Evolutionary conservation across 2,888 invertebrate genomes (phyloP).

Genomic region (Epirrhoe tristata): DNA sequence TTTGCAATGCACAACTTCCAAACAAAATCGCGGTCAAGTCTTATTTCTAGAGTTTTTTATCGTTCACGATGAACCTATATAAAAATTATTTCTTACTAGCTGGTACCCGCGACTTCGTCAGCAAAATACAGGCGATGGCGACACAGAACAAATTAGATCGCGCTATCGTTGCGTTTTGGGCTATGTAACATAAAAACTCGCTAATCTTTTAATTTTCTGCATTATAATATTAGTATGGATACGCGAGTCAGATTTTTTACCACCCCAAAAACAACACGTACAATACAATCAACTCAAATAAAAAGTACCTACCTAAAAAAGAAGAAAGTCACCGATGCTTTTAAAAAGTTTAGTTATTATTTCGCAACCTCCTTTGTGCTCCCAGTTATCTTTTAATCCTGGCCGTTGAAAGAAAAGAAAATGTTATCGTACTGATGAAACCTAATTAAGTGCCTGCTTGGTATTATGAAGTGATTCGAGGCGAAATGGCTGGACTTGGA

Average conservation of each 20-base stretch:
- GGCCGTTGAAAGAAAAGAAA: slow-evolving; percentile 37
- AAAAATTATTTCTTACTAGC: no score
- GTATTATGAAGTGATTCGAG: slow-evolving; percentile 27
- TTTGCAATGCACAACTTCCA: slow-evolving; percentile 5
- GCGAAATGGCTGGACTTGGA: slow-evolving; percentile 7
- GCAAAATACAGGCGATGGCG: no score
- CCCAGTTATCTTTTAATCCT: slow-evolving; percentile 37
- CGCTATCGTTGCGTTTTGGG: no score
- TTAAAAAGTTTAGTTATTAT: slow-evolving; percentile 40
- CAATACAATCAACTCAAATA: slow-evolving; percentile 29
- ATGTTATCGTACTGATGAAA: slow-evolving; percentile 45
- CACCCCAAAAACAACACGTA: slow-evolving; percentile 6
- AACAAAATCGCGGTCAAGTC: slow-evolving; percentile 9
- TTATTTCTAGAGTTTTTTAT: not conserved
- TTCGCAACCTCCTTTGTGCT: slow-evolving; percentile 29
- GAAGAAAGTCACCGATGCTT: slow-evolving; percentile 23
- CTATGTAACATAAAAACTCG: no score
- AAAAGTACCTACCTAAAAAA: slow-evolving; percentile 27
- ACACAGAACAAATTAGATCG: no score
- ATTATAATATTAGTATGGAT: no score
- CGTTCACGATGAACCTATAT: not conserved
- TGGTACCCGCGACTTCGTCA: no score
- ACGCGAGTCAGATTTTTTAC: not conserved
- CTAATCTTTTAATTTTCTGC: no score
- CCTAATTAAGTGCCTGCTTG: slow-evolving; percentile 41